phyloP scores from a whole-genome alignment of 2,888 invertebrate species.

The Coleophora flavipennella region DNA sequence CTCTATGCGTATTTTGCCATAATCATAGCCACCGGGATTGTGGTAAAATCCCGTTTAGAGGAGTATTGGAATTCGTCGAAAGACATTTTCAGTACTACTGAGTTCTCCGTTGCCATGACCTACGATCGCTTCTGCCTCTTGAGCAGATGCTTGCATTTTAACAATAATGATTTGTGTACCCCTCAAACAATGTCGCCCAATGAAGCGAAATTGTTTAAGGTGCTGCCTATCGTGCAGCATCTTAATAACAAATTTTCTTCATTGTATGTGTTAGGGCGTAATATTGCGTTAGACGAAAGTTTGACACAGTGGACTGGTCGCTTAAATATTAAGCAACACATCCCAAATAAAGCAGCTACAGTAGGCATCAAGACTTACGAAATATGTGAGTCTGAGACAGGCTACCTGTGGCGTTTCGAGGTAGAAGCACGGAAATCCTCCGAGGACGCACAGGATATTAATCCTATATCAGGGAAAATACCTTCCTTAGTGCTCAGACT shows the following conservation, averaged over 20 bases:
- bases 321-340: neutral
- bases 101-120: constrained; percentile 2
- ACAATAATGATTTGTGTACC: constrained; percentile 5
- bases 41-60: constrained; percentile 1
- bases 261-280: constrained; percentile 8
- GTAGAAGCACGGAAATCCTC: neutral
- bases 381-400: neutral
- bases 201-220: constrained; percentile 12
- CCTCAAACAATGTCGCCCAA: constrained; percentile 2
- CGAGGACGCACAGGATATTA: neutral
- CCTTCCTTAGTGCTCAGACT: constrained; percentile 11
- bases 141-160: constrained; percentile 13
- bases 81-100: constrained; percentile 5
- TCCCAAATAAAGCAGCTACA: neutral
- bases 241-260: constrained; percentile 9
- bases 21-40: constrained; percentile 6
- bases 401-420: constrained; percentile 2
- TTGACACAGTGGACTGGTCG: constrained; percentile 12
- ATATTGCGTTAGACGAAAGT: constrained; percentile 12
- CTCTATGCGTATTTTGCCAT: constrained; percentile 8
- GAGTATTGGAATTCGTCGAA: constrained; percentile 4
- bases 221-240: constrained; percentile 10
- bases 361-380: constrained; percentile 1
- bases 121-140: constrained; percentile 4
- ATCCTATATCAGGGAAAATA: constrained; percentile 1